These are phyloP conservation scores for Caenorhabditis panamensis DNA, from an alignment of 2,888 invertebrate genomes.

Conservation along the genomic window DNA sequence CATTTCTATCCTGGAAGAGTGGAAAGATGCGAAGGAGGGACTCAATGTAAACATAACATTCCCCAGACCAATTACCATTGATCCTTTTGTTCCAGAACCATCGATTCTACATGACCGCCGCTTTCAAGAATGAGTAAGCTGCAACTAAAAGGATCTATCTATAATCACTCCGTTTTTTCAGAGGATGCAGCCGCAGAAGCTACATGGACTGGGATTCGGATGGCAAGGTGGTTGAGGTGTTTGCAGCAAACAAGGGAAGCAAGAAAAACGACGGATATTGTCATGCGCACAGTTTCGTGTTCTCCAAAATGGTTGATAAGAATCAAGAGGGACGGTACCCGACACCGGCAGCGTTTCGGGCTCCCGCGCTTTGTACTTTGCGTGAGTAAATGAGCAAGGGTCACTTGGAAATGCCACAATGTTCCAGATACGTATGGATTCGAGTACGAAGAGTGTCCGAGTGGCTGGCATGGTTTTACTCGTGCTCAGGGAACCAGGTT, in stretches of 20 bases:
- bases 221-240: background rate
- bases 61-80: too few species aligned
- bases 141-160: background rate
- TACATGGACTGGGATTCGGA: background rate
- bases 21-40: background rate
- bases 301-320: background rate
- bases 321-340: background rate
- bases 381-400: too few species aligned
- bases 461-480: background rate
- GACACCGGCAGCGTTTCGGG: conserved; percentile 21
- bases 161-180: background rate
- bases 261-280: background rate
- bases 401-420: too few species aligned
- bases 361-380: conserved; percentile 7
- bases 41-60: background rate
- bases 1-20: background rate
- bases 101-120: conserved; percentile 12
- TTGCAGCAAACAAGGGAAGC: background rate
- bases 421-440: conserved; percentile 27
- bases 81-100: background rate
- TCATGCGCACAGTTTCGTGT: background rate
- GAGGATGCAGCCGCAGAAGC: background rate
- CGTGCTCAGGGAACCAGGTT: background rate
- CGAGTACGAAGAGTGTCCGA: background rate
- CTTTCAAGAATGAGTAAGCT: conserved; percentile 23